Base-by-base conservation (phyloP, 2,113 vertebrate species). In the Grammomys surdaster region DNA sequence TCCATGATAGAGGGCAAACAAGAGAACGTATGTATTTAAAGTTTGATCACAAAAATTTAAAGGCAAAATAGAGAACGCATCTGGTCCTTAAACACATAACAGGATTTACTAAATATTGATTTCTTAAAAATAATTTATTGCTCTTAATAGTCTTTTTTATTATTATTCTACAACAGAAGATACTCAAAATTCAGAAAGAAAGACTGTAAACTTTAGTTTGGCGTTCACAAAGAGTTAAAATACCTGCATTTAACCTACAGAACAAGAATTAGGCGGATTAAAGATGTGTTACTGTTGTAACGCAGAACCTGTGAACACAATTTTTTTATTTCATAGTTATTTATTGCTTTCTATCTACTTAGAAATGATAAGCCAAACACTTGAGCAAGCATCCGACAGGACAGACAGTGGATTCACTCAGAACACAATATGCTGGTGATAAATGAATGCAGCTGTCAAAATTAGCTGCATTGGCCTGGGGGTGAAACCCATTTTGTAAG, bases 111-210 rank as follows among this genome's bases (percentile, higher is more conserved):
- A 99, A 99, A 99, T 99, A 98, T 98, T 98, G 99, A 99, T 99
- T 99, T 99, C 98, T 99, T 99, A 99, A 99, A 99, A 99, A 99
- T 99, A 99, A 99, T 99, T 99, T 99, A 99, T 99, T 99, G 99
- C 99, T 99, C 99, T 99, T 99, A 99, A 99, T 99, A 99, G 98
- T 99, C 97, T 98, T 98, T 98, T 98, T 98, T 98, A 96, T 98
- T 98, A 97, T 97, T 98, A 97, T 98, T 99, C 99, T 99, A 99
- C 99, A 99, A 99, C 99, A 99, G 99, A 99, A 99, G 99, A 99
- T 99, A 99, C 99, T 98, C 99, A 99, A 99, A 99, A 99, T 99
- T 99, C 98, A 99, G 98, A 99, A 99, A 99, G 97, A 99, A 99
- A 99, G 99, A 98, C 96, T 99, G 99, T 99, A 99, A 99, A 99